Evolutionary conservation across 2,888 invertebrate species (phyloP), one percentile per base, ranked within the genome.

Genomic region (Chouioia cunea): DNA sequence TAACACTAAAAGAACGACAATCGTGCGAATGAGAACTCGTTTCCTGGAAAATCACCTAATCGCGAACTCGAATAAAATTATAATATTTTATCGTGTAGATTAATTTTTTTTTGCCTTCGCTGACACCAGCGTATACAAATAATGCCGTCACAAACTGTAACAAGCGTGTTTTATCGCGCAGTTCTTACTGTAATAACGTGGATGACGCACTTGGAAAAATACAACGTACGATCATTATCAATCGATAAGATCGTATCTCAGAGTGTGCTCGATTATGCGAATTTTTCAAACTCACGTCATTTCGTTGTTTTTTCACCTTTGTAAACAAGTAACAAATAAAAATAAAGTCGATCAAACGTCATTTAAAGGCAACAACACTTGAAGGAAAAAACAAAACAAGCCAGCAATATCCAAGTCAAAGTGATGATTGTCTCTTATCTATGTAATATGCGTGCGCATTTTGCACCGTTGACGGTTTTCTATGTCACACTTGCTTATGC

Each of bases 191-290:
- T 36, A 44, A 20, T 57, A 18, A 6, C n/a, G 18, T 18, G 36
- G 52, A 60, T 27, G 47, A 27, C 20, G 18, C 47, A 67, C 27
- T 60, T 20, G 6, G 53, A 27, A 22, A 46, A 56, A 43, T 18
- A 47, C n/a, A 22, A 22, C 6, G 22, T 47, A 10, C 46, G 57
- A 65, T 65, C 23, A 65, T 36, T 18, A 16, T 15, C 15, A 6
- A 18, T 20, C 20, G 54, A 70, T 65, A 70, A 65, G 48, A 59
- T 59, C 16, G 23, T 47, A 46, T 65, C 27, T 46, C 23, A 16
- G n/a, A n/a, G 46, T 53, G 36, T 14, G 43, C n/a, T 0, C 27
- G 46, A 46, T 52, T 18, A 27, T 59, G 59, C 20, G 20, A 59
- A 47, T 65, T 58, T 4, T 47, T 65, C 46, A 27, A 27, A 36